Base-by-base conservation (phyloP, 2,113 vertebrate species). In the Noturus placidus region DNA sequence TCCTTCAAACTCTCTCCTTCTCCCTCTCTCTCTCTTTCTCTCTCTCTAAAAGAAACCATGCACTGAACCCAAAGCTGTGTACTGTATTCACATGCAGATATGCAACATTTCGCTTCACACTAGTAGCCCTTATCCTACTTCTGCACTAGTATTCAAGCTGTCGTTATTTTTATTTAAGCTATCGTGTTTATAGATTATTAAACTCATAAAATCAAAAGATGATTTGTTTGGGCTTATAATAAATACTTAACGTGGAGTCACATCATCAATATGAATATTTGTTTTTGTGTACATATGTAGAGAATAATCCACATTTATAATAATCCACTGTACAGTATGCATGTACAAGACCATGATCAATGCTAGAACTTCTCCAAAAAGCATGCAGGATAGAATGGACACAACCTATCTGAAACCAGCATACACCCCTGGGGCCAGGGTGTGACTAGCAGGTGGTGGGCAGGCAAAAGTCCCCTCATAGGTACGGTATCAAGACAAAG, bases 391-490 rank as follows among this genome's bases (percentile, higher is more conserved):
- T 46, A 85, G 9, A 38, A 42, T 52, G 35, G 54, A 83, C 57
- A 54, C 2, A 22, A 13, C 19, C 33, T 38, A 57, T 22, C 2
- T 33, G 54, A 35, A 80, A 11, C 38, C 59, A 8, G 42, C 42
- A 54, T 46, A 69, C 74, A 57, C 87, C 83, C 88, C 80, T 86
- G 38, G 2, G 78, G 82, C 89, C 88, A 61, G 76, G 90, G 91
- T 89, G 27, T 74, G 84, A 86, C 82, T 54, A 90, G 92, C 94
- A 95, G 94, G 85, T 86, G 10, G 90, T 91, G 85, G 91, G 91
- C 90, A 92, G 70, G 81, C 90, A 91, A 91, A 90, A 93, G 90
- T 92, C 91, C 91, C 91, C 91, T 88, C 59, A 13, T 89, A 67
- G 78, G 52, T 79, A 81, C 77, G 57, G 52, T 35, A 86, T 83